Evolutionary conservation across 1,140 invertebrate genomes (phyloP), one percentile per base, ranked within the genome.

Genomic region (Zaprionus kolodkinae): DNA sequence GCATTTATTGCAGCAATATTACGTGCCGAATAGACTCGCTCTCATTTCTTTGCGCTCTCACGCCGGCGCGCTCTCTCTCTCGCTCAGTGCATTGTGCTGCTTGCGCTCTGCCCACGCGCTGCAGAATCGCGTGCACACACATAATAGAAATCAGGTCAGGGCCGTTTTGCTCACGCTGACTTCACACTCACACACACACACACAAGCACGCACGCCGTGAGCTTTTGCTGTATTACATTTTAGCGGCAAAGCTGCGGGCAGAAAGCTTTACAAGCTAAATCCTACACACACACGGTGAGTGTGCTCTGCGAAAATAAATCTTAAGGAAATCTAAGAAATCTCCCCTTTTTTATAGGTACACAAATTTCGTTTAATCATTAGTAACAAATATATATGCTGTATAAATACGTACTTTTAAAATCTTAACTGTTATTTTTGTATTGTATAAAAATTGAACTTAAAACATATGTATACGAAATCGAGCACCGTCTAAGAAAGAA

Each of bases 331-430:
- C 30, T 2, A 56, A 27, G 27, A 43, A 48, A 21, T 21, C 21
- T 12, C 15, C 33, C 33, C 40, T 6, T n/a, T 13, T 40, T 66
- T 62, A n/a, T 62, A 64, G 76, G 74, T 70, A 87, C 72, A 72
- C 56, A 83, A 87, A 75, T 59, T 70, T 63, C 35, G 50, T 89
- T 68, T 72, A 74, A 81, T 85, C 78, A 89, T 89, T 89, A 91
- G 82, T 91, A 90, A 91, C 86, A 90, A 90, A 90, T 90, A 90
- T 85, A 86, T 88, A 79, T 77, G 78, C 60, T 89, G 76, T 85
- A 89, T 89, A 89, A 89, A 89, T 89, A 90, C 82, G 73, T 79
- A 72, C 61, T 76, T 79, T 72, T 68, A 66, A 72, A 74, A 74
- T 78, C 82, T 79, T 90, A 90, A 76, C 48, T 75, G 77, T 90